Evolutionary conservation across 2,888 invertebrate species (phyloP).

Genomic region (Helobdella robusta): DNA sequence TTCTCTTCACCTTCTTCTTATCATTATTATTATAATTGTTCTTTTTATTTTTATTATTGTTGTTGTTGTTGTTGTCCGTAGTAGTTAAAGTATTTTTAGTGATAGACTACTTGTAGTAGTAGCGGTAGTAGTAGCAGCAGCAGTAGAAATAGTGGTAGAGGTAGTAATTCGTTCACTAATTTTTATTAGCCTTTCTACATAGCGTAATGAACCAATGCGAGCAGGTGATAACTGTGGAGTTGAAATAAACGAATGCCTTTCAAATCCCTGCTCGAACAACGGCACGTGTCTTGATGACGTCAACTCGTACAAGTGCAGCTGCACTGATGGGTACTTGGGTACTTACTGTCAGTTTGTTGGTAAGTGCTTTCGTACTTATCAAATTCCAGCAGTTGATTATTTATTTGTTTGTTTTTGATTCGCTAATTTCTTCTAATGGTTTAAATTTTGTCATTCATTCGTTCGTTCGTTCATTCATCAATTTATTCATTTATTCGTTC

Average conservation of each 20-base stretch:
- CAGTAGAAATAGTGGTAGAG: too few relatives aligned
- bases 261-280: background rate
- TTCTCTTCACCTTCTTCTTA: background rate
- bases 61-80: background rate
- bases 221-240: conserved; percentile 14
- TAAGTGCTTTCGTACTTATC: background rate
- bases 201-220: background rate
- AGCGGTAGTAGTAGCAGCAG: too few relatives aligned
- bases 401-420: background rate
- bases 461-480: background rate
- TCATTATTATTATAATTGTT: background rate
- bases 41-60: background rate
- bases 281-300: conserved; percentile 3
- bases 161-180: too few relatives aligned
- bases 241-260: conserved; percentile 3
- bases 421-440: background rate
- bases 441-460: background rate
- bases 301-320: conserved; percentile 5
- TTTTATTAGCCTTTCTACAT: too few relatives aligned
- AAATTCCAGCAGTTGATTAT: background rate
- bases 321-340: conserved; percentile 10
- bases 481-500: background rate
- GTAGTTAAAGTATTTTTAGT: background rate
- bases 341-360: background rate
- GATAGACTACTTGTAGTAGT: too few relatives aligned